Evolutionary conservation across 2,888 invertebrate species (phyloP), one percentile per base, ranked within the genome.

Genomic region (Andrena praecox): DNA sequence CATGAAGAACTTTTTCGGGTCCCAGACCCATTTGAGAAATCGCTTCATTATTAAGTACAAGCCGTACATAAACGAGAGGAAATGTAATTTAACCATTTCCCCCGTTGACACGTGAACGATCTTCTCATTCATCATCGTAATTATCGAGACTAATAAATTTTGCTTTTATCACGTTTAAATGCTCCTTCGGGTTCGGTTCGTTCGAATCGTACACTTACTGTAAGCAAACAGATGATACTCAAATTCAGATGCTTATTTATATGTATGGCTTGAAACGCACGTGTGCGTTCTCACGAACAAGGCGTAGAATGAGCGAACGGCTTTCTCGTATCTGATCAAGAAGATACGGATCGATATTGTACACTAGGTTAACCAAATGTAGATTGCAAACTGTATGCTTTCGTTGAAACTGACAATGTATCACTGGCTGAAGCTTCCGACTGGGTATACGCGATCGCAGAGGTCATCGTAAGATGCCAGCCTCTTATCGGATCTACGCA

Each of bases 51-150:
- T 91, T 80, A 95, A 92, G 94, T 95, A 95, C 27, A 94, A 87
- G 24, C 95, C 95, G 85, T 94, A 95, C 52, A 95, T 82, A 72
- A 95, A 93, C 1, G 95, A 95, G 2, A 95, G 91, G 68, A 95
- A 90, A 82, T 95, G 94, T 76, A 96, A 94, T 86, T 94, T 93
- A 29, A 94, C 85, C 62, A 93, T 92, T 84, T 95, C 95, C 92
- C 93, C 94, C 20, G 93, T 85, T 20, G 95, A 94, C 76, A 95
- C 94, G 31, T 94, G 94, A 74, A 95, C 95, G 59, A 95, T 95
- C 83, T 85, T 91, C 48, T 82, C 81, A 42, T 82, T 77, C 50
- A 69, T 67, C 50, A 80, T 16, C 84, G 85, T 85, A 70, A 71
- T 81, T 68, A 5, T 42, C 56, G n/a, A 68, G 42, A 50, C 7